These are phyloP conservation scores for Willisornis vidua DNA, from an alignment of 2,113 vertebrate genomes.

Conservation along the genomic window DNA sequence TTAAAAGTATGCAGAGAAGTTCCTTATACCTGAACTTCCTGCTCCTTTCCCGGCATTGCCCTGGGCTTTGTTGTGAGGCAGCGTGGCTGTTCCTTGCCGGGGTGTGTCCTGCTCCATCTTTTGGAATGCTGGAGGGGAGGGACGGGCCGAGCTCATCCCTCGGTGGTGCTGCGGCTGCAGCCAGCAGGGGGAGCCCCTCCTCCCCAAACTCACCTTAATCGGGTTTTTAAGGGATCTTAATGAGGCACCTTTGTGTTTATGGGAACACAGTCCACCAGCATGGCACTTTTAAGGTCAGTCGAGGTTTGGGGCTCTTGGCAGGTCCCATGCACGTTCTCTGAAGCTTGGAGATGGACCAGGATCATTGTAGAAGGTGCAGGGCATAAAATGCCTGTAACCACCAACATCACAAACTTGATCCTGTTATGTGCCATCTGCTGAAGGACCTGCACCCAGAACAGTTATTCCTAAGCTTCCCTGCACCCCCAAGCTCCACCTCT, in stretches of 20 bases:
- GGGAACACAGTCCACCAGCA: background rate
- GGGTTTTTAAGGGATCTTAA: background rate
- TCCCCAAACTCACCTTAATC: background rate
- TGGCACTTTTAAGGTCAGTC: background rate
- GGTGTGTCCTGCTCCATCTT: background rate
- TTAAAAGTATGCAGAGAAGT: background rate
- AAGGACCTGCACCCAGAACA: background rate
- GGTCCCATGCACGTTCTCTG: background rate
- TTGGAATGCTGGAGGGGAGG: background rate
- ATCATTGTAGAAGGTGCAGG: background rate
- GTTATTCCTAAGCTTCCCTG: background rate
- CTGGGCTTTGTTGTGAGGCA: background rate
- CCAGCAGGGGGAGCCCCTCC: conserved; percentile 10
- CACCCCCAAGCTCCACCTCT: background rate
- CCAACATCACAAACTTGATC: background rate
- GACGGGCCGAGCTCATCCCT: background rate
- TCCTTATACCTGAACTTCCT: background rate
- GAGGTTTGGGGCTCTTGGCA: background rate
- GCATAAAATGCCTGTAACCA: background rate
- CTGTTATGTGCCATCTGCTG: background rate
- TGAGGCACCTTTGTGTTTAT: background rate
- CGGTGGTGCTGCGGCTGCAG: background rate
- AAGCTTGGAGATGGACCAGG: background rate
- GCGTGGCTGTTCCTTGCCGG: background rate
- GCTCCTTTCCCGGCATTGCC: background rate